These are phyloP conservation scores for Polyergus mexicanus DNA, from an alignment of 1,140 invertebrate species.

Conservation along the genomic window DNA sequence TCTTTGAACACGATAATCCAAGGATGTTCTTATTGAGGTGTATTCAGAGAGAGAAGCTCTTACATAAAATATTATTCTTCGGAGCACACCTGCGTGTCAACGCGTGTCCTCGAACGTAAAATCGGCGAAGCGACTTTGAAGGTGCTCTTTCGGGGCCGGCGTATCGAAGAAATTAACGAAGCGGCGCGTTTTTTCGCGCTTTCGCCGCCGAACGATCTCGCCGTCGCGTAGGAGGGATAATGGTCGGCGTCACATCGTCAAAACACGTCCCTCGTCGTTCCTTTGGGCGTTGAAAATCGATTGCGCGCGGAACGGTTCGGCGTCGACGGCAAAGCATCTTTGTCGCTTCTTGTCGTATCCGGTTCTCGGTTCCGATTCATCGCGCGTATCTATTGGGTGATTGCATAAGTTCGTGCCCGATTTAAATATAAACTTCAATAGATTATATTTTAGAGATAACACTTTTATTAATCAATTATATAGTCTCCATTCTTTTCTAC, in stretches of 20 bases:
- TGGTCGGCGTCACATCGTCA: constrained; percentile 53
- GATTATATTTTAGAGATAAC: no score
- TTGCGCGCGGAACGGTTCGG: constrained; percentile 35
- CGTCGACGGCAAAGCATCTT: constrained; percentile 18
- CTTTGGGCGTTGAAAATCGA: constrained; percentile 60
- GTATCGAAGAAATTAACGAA: constrained; percentile 65
- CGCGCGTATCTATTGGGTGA: background rate
- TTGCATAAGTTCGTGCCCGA: no score
- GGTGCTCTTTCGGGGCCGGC: constrained; percentile 14
- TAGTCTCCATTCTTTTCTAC: no score
- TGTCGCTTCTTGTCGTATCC: constrained; percentile 38
- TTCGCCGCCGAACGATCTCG: background rate
- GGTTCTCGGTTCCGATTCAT: constrained; percentile 32
- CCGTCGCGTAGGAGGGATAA: constrained; percentile 46
- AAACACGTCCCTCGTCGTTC: constrained; percentile 32
- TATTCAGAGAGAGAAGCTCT: background rate
- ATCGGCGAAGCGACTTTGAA: constrained; percentile 33
- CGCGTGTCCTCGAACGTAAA: constrained; percentile 38
- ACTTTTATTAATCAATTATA: no score
- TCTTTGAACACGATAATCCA: background rate
- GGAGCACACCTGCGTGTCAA: constrained; percentile 42
- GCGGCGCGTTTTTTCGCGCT: constrained; percentile 27
- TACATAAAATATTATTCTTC: constrained; percentile 6
- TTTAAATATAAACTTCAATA: no score
- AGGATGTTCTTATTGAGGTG: background rate